Evolutionary conservation across 2,888 invertebrate genomes (phyloP), one percentile per base, ranked within the genome.

Genomic region (Apamea monoglypha): DNA sequence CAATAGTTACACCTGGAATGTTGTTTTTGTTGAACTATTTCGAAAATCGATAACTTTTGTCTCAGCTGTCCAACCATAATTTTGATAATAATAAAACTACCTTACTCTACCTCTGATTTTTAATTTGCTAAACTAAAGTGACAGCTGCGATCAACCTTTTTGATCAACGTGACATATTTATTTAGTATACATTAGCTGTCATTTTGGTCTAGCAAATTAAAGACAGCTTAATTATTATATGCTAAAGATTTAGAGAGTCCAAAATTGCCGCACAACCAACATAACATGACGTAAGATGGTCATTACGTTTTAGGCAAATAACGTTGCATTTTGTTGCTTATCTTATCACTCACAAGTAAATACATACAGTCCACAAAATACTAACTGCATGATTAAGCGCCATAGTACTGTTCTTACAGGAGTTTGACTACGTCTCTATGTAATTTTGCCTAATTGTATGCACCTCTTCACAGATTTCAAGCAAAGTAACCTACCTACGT

Each of bases 1-100:
- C 93, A 95, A 94, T 93, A 94, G 90, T 92, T 90, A 90, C 90
- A 94, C 92, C 92, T 93, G 91, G 81, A 89, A 90, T 85, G 81
- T 85, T 82, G 64, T 79, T 90, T 85, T 74, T 79, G 59, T 87
- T 82, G 10, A 85, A 87, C 67, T 78, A 83, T 85, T 87, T 63
- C 44, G 73, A 78, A 74, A 76, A 81, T 76, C 80, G 73, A 74
- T 82, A 74, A 78, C 21, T 70, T 56, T 79, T 80, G 74, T 81
- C 67, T 71, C 47, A 25, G 40, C n/a, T 47, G 63, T 36, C 25
- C 14, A 74, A 83, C 77, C 74, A 85, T 66, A 72, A 84, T 40
- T 70, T 44, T 70, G 16, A 59, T 59, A 32, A 81, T 76, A 77
- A 75, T 76, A 56, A 59, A 61, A 73, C 47, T 78, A 59, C n/a